Percentiles rank a stretch among this genome's conserved stretches.
phyloP scores from a whole-genome alignment of 2,888 invertebrate genomes.

The Prosapia bicincta region DNA sequence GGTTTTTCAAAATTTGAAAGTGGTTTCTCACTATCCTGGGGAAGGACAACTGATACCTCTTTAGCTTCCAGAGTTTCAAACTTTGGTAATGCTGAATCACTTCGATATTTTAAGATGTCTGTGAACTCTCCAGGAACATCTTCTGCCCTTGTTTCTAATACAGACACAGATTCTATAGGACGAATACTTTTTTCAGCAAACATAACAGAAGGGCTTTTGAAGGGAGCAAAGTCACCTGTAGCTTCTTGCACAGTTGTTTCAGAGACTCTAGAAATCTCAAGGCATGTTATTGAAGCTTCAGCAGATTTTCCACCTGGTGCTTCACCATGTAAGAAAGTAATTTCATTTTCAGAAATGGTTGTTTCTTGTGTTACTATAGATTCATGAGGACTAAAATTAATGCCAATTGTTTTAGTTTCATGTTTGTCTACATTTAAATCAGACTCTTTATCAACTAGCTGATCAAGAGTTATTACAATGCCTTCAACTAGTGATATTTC shows the following conservation, averaged over 20 bases:
- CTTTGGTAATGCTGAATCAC: constrained; percentile 52
- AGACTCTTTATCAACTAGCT: constrained; percentile 62
- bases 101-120: constrained; percentile 53
- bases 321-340: constrained; percentile 49
- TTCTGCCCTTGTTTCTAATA: constrained; percentile 57
- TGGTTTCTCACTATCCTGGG: constrained; percentile 62
- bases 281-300: constrained; percentile 49
- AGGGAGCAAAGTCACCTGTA: constrained; percentile 55
- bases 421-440: constrained; percentile 52
- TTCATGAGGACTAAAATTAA: constrained; percentile 59
- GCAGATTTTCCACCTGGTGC: constrained; percentile 46
- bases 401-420: constrained; percentile 54
- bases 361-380: constrained; percentile 58
- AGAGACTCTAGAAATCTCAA: constrained; percentile 57
- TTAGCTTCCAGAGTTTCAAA: constrained; percentile 62
- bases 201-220: constrained; percentile 51
- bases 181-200: constrained; percentile 58
- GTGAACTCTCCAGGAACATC: constrained; percentile 53
- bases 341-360: constrained; percentile 59
- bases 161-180: constrained; percentile 57
- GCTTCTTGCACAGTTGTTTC: constrained; percentile 63
- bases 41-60: constrained; percentile 56
- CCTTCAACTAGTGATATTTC: constrained; percentile 50
- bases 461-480: constrained; percentile 58
- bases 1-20: constrained; percentile 45